phyloP scores from a whole-genome alignment of 1,140 invertebrate species.

The Dendroctonus valens region DNA sequence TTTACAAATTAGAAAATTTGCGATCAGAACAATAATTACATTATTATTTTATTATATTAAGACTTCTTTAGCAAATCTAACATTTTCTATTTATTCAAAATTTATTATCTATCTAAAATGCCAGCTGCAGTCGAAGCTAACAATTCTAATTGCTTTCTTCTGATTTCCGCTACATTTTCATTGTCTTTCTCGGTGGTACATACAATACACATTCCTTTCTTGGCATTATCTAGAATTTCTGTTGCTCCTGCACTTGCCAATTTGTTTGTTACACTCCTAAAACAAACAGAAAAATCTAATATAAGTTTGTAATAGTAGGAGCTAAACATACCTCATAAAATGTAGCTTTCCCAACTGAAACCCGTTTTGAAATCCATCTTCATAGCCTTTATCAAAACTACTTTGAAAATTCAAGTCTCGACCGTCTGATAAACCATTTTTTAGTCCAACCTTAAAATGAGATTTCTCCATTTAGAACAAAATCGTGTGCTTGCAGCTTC shows the following conservation, averaged over 20 bases:
- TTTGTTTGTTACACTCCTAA: not conserved
- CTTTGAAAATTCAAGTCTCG: constrained; percentile 23
- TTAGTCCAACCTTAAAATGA: constrained; percentile 23
- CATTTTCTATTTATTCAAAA: no score
- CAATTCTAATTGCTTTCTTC: constrained; percentile 22
- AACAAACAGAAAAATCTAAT: not conserved
- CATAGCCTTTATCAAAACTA: constrained; percentile 29
- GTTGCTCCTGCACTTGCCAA: not conserved
- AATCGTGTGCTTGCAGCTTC: no score
- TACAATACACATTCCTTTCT: constrained; percentile 18
- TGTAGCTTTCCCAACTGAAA: constrained; percentile 22
- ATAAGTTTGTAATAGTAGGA: not conserved
- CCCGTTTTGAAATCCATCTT: constrained; percentile 25
- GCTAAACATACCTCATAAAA: constrained; percentile 7
- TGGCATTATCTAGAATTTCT: constrained; percentile 7
- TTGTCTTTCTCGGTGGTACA: constrained; percentile 25
- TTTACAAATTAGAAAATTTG: no score
- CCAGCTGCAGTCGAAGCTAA: not conserved
- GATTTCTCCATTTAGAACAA: no score
- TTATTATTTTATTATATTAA: no score
- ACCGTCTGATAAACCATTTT: constrained; percentile 25
- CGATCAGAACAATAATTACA: no score
- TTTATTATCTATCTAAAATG: not conserved
- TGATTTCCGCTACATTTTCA: constrained; percentile 22
- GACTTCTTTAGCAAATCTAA: no score